Evolutionary conservation across 2,888 invertebrate species (phyloP).

Genomic region (Dynastes maya): DNA sequence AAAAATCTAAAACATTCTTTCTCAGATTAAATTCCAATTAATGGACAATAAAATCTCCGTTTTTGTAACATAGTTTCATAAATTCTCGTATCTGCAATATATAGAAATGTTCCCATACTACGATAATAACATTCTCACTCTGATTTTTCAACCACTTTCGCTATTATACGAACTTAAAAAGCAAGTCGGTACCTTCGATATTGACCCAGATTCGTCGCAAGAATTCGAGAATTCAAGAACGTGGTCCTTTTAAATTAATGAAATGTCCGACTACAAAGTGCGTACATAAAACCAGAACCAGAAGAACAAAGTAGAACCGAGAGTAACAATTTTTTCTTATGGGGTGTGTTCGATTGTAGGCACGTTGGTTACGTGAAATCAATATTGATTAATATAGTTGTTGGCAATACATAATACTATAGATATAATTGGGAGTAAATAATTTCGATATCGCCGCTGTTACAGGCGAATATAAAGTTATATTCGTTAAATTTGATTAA

Average conservation of each 20-base stretch:
- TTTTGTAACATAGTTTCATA: no score
- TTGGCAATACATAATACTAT: no score
- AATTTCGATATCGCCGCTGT: not conserved
- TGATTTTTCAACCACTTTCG: no score
- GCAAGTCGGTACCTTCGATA: not conserved
- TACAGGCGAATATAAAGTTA: not conserved
- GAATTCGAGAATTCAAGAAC: slow-evolving; percentile 6
- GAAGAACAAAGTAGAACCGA: not conserved
- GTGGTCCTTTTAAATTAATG: slow-evolving; percentile 15
- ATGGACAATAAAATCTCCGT: no score
- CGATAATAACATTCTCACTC: no score
- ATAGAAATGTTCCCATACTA: no score
- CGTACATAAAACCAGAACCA: not conserved
- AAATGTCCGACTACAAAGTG: not conserved
- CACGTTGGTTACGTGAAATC: not conserved
- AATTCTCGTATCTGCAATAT: no score
- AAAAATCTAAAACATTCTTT: no score
- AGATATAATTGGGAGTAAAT: no score
- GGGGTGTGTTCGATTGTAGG: not conserved
- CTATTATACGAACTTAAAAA: no score
- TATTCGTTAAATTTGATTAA: slow-evolving; percentile 9
- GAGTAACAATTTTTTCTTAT: not conserved
- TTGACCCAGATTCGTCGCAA: not conserved
- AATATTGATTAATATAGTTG: not conserved
- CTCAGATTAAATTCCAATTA: no score